Percentiles rank a stretch among this genome's conserved stretches.
Conservation (phyloP, 2,888 invertebrate species). For the Meloe dianella region DNA sequence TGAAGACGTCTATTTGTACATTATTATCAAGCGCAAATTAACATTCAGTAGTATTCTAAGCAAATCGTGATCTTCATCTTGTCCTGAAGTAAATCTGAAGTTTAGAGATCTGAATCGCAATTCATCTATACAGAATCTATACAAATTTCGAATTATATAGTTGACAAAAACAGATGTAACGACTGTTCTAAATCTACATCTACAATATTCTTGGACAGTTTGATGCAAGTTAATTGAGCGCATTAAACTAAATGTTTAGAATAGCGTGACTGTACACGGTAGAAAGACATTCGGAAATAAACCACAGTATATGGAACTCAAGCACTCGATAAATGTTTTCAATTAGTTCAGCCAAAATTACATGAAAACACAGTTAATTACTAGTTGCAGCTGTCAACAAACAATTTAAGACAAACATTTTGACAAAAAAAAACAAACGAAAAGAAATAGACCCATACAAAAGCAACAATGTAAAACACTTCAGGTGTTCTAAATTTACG, state of each 20-base stretch:
- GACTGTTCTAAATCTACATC: constrained; percentile 8
- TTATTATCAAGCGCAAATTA: neutral
- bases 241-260: constrained; percentile 25
- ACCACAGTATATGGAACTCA: constrained; percentile 13
- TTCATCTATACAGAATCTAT: too few species aligned
- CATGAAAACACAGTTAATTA: constrained; percentile 13
- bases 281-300: constrained; percentile 34
- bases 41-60: neutral
- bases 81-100: neutral
- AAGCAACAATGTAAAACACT: neutral
- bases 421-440: neutral
- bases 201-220: constrained; percentile 23
- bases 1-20: neutral
- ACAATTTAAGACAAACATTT: neutral
- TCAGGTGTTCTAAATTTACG: neutral
- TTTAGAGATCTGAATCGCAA: too few species aligned
- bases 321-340: constrained; percentile 28
- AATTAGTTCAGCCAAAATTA: constrained; percentile 21
- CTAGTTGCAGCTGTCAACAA: constrained; percentile 9
- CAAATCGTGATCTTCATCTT: neutral
- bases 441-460: neutral
- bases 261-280: constrained; percentile 30
- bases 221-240: constrained; percentile 34
- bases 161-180: too few species aligned
- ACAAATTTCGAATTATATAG: too few species aligned